Evolutionary conservation across 2,113 vertebrate species (phyloP).

Genomic region (Chelonoidis abingdonii): DNA sequence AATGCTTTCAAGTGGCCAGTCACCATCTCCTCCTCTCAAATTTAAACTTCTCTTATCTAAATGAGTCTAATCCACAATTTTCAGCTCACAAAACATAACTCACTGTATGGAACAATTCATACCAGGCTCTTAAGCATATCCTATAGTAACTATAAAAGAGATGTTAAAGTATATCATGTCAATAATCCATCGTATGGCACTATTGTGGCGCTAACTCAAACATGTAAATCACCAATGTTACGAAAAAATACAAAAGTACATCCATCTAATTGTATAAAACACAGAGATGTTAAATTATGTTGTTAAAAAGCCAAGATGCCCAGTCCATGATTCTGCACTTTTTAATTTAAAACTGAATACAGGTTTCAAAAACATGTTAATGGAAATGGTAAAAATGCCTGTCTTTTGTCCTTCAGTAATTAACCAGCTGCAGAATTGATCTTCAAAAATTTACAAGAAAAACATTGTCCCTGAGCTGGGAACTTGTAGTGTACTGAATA

Average conservation of each 20-base stretch:
- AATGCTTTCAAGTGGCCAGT: background rate
- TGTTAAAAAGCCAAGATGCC: background rate
- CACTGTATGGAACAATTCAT: background rate
- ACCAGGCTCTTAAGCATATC: background rate
- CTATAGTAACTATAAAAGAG: background rate
- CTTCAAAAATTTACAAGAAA: background rate
- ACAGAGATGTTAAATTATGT: background rate
- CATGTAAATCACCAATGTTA: background rate
- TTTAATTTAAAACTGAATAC: background rate
- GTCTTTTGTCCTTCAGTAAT: background rate
- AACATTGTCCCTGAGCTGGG: background rate
- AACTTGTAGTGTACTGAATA: background rate
- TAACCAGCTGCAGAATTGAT: background rate
- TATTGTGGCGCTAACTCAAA: background rate
- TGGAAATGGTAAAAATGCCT: background rate
- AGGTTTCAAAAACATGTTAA: background rate
- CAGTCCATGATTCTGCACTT: background rate
- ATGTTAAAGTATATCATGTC: background rate
- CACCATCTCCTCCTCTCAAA: background rate
- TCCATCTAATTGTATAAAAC: background rate
- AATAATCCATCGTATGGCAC: background rate
- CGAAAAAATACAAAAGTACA: background rate
- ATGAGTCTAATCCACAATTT: background rate
- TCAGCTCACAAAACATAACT: background rate
- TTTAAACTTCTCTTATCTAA: background rate